Percentiles rank a stretch among this genome's conserved stretches.
These are phyloP conservation scores for Stigmatopora nigra DNA, from an alignment of 2,113 vertebrate genomes.

Conservation along the genomic window DNA sequence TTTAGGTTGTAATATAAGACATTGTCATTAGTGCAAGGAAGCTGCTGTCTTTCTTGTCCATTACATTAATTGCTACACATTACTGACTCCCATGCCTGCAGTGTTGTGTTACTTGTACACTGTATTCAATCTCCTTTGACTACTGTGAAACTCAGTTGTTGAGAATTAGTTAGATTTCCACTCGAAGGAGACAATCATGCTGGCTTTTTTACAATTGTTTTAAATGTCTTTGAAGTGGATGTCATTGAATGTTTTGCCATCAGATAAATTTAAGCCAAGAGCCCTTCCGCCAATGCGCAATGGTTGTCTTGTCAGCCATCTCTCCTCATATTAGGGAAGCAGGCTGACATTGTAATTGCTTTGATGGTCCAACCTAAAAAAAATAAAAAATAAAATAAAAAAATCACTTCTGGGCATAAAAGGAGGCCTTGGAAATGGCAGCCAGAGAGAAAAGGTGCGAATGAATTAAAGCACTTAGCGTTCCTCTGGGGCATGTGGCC, in stretches of 20 bases:
- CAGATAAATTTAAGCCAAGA: constrained; percentile 67
- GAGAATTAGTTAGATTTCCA: constrained; percentile 31
- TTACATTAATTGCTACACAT: constrained; percentile 72
- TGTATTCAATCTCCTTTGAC: constrained; percentile 33
- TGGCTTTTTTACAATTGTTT: constrained; percentile 56
- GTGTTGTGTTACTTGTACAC: constrained; percentile 52
- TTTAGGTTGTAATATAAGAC: constrained; percentile 64
- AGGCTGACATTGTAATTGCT: constrained; percentile 95
- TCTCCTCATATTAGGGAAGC: constrained; percentile 88
- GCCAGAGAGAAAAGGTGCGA: constrained; percentile 96
- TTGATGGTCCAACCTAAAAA: constrained; percentile 94
- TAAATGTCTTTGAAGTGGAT: constrained; percentile 14
- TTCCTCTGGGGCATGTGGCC: constrained; percentile 97
- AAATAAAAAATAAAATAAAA: constrained; percentile 65
- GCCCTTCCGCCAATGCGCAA: constrained; percentile 57
- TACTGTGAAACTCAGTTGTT: constrained; percentile 27
- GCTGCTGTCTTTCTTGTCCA: constrained; percentile 59
- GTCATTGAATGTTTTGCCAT: constrained; percentile 57
- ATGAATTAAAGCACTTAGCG: constrained; percentile 95
- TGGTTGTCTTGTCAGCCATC: constrained; percentile 91
- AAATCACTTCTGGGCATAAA: constrained; percentile 98
- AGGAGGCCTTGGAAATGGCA: constrained; percentile 89
- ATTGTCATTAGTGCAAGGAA: constrained; percentile 59
- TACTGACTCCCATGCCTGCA: constrained; percentile 46
- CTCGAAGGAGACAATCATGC: constrained; percentile 41